Conservation (phyloP, 2,113 vertebrate species). For the Amphiprion percula region DNA sequence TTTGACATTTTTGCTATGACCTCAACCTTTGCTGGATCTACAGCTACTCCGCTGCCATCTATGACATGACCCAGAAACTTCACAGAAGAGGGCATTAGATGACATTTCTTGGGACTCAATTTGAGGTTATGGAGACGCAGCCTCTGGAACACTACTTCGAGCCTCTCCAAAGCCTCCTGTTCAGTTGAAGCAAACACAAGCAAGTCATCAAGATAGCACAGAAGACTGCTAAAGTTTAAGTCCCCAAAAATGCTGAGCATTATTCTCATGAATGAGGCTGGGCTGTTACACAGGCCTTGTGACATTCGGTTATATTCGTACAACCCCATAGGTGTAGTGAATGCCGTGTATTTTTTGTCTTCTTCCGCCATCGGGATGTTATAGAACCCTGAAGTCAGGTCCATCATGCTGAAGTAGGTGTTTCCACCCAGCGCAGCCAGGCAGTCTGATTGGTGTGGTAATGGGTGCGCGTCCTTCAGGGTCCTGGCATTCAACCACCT, state of each 20-base stretch:
- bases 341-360: constrained; percentile 13
- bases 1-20: constrained; percentile 4
- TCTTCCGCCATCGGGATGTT: constrained; percentile 8
- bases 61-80: constrained; percentile 23
- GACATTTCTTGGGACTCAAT: constrained; percentile 24
- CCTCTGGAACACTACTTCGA: constrained; percentile 4
- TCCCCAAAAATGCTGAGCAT: constrained; percentile 30
- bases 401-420: constrained; percentile 2
- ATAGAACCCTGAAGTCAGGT: constrained; percentile 5
- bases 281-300: constrained; percentile 12
- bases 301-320: constrained; percentile 4
- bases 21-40: neutral
- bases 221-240: constrained; percentile 8
- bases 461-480: neutral
- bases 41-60: neutral
- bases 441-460: constrained; percentile 22
- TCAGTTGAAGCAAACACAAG: neutral
- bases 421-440: constrained; percentile 7
- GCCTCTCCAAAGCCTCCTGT: neutral
- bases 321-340: neutral
- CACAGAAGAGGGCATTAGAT: neutral
- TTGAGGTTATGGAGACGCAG: neutral
- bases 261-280: constrained; percentile 1
- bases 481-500: constrained; percentile 11
- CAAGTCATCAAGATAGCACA: constrained; percentile 19